Base-by-base conservation (phyloP, 2,888 invertebrate species). In the Pyrgus malvae region DNA sequence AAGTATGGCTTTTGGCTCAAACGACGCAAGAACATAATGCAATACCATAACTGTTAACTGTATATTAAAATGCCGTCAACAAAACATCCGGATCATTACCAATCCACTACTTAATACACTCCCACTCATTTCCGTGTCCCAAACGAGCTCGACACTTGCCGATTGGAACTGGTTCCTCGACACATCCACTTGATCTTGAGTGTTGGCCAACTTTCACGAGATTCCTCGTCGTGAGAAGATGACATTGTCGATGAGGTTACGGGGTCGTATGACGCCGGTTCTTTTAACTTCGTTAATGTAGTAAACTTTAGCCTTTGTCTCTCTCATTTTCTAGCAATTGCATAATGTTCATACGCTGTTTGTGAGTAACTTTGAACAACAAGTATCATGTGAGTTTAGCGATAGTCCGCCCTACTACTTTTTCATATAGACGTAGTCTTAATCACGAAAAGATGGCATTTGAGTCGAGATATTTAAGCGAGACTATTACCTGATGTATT, bases 171-270 rank as follows among this genome's bases (percentile, higher is more conserved):
- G 76, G 80, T 82, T 81, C 65, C 70, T 61, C 74, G 78, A 70
- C 70, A 78, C 77, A 76, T 80, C 83, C 83, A 83, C 84, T 83
- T 83, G 79, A 78, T 80, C 78, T 80, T 77, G 76, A 67, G 71
- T 74, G 77, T 72, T 80, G 83, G 82, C 83, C 85, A 85, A 89
- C 89, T 90, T 90, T 90, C 89, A 77, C 88, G 78, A 86, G 88
- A 90, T 89, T 88, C 89, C 87, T 72, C 74, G 67, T 66, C 51
- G 44, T 54, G 46, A 46, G 40, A 46, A 54, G 56, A 56, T 46
- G 45, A 56, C 37, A 55, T 55, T 42, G 56, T 46, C 46, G 38
- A 41, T 46, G 37, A 19, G 53, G 57, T 48, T 55, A 59, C 49
- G 54, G 55, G 61, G 59, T 49, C 57, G 56, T 19, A 25, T 23